Evolutionary conservation across 2,113 vertebrate species (phyloP), one percentile per base, ranked within the genome.

Genomic region (Ptilonorhynchus violaceus): DNA sequence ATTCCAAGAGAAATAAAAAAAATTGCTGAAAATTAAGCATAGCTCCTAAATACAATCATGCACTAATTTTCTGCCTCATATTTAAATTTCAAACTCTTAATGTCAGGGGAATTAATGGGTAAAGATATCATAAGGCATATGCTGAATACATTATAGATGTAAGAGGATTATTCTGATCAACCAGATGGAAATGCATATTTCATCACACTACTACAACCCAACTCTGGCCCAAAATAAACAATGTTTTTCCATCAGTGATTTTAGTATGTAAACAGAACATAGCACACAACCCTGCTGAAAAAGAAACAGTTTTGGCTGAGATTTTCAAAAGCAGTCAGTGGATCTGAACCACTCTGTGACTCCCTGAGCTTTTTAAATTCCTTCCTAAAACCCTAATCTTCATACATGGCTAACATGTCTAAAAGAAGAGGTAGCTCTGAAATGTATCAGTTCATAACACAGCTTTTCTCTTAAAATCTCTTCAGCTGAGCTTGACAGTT

Each of bases 121-220:
- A 72, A 95, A 84, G 85, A 81, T 92, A 96, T 90, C 59, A 77
- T 77, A 89, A 86, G 2, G 25, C 39, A 4, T 78, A 84, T 41
- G 39, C 73, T 86, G 95, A 88, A 93, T 96, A 55, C 25, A 96
- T 92, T 95, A 93, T 68, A 90, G 35, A 92, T 88, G 25, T 96
- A 96, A 96, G 92, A 90, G 92, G 93, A 96, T 96, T 96, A 96
- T 91, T 96, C 63, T 86, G 83, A 96, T 95, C 85, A 96, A 95
- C 88, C 96, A 96, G 96, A 96, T 96, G 93, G 96, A 96, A 96
- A 95, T 95, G 49, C 92, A 95, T 97, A 95, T 95, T 96, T 95
- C 95, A 96, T 96, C 75, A 92, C 47, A 81, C 64, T 70, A 64
- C 68, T 67, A 78, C 42, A 70, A 68, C 76, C 52, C 90, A 90